Percentiles rank a stretch among this genome's conserved stretches.
Evolutionary conservation across 2,113 vertebrate genomes (phyloP).

Genomic region (Falco punctatus): DNA sequence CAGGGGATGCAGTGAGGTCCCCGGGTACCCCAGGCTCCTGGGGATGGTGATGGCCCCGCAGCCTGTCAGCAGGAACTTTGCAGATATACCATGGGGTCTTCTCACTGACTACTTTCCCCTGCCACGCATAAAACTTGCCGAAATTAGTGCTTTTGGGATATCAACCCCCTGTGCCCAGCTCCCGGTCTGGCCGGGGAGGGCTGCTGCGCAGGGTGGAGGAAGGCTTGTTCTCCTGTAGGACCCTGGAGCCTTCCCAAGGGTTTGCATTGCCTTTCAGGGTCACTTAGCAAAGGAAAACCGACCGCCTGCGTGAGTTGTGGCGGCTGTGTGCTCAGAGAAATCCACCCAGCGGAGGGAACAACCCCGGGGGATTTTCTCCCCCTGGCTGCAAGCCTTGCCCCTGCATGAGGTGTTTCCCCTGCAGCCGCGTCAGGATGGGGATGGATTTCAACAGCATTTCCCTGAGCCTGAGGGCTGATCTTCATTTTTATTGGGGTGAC

Average conservation of each 20-base stretch:
- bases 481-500: not conserved
- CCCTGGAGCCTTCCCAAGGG: not conserved
- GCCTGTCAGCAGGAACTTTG: not conserved
- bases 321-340: not conserved
- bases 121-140: fast-evolving
- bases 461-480: not conserved
- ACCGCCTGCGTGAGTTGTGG: fast-evolving
- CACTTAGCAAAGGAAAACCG: not conserved
- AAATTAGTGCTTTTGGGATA: not conserved
- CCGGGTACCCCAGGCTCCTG: fast-evolving
- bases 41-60: not conserved
- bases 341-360: not conserved
- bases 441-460: not conserved
- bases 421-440: fast-evolving
- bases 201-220: fast-evolving
- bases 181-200: fast-evolving
- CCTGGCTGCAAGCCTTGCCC: not conserved
- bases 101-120: not conserved
- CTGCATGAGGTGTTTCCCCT: not conserved
- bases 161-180: not conserved
- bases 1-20: not conserved
- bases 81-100: fast-evolving
- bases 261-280: not conserved
- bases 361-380: not conserved
- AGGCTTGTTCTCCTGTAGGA: fast-evolving